Evolutionary conservation across 2,797 vertebrate species (phyloP).

Genomic region (Peromyscus nudipes): DNA sequence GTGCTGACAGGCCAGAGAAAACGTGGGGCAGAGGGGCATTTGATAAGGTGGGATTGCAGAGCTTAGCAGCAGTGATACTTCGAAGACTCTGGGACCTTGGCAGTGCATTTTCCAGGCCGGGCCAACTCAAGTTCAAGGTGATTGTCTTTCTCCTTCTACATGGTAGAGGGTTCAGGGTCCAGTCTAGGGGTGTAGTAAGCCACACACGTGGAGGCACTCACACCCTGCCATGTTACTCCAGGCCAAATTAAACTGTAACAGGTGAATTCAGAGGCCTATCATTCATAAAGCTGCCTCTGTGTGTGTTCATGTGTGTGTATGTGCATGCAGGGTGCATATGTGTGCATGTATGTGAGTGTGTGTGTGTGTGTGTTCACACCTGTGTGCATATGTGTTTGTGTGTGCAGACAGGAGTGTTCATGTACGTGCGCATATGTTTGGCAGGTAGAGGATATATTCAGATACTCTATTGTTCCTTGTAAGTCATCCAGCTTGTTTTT

Average conservation of each 20-base stretch:
- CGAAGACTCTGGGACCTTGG: slow-evolving; percentile 57
- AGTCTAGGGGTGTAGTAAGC: not conserved
- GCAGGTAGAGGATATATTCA: not conserved
- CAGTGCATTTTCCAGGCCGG: slow-evolving; percentile 68
- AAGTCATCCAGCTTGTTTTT: no score
- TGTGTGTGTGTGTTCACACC: not conserved
- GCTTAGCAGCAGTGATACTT: slow-evolving; percentile 82
- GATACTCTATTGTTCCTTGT: not conserved
- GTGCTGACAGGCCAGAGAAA: slow-evolving; percentile 88
- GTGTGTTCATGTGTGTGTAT: not conserved
- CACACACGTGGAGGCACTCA: not conserved
- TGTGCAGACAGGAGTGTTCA: not conserved
- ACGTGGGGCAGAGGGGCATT: slow-evolving; percentile 85
- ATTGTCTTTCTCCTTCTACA: slow-evolving; percentile 47
- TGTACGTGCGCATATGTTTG: not conserved
- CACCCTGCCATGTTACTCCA: not conserved
- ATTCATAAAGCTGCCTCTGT: not conserved
- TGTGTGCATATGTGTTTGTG: not conserved
- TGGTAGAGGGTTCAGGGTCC: not conserved
- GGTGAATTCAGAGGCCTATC: not conserved
- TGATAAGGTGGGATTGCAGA: slow-evolving; percentile 85
- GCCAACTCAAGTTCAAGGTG: slow-evolving; percentile 51
- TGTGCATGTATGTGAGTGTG: not conserved
- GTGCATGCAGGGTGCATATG: not conserved
- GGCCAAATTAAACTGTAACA: not conserved